Evolutionary conservation across 1,140 invertebrate species (phyloP), one percentile per base, ranked within the genome.

Genomic region (Hydropsyche tenuis): DNA sequence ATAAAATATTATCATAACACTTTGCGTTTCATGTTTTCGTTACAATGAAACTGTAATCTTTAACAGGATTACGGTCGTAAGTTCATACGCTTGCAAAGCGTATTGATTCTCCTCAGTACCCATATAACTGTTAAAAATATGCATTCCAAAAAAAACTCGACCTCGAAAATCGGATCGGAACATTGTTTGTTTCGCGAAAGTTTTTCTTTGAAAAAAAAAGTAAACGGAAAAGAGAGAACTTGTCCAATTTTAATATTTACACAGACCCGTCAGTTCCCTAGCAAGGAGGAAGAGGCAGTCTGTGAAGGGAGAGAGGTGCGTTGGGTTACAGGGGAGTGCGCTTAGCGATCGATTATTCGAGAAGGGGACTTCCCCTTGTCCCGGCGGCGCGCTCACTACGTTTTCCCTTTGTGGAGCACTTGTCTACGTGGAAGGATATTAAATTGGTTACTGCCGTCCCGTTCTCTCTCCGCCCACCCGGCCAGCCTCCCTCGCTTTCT

Each of bases 351-450:
- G 68, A 70, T 70, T 70, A 70, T 70, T 70, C 68, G 45, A 20
- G 25, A 25, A 43, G 56, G 30, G 20, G 22, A 25, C 11, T 60
- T 20, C 23, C 56, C 56, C 56, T 20, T 1, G 22, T 48, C 18
- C 51, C 16, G 45, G 12, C 16, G 37, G 37, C 37, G 37, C 7
- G 25, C 56, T 62, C 56, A 23, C 56, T 51, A 68, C 65, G 45
- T 68, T 70, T 27, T 65, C 71, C 71, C 75, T 73, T 73, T 76
- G 71, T 73, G 75, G 71, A 76, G 71, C 65, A 73, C 70, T 70
- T 76, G 75, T 76, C 75, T 76, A 76, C 71, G 75, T 73, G 75
- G 66, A 72, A 72, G 68, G 72, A 76, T 73, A 76, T 76, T 76
- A 76, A 73, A 74, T 76, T 48, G 75, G 60, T 63, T 37, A 62